Percentiles rank a stretch among this genome's conserved stretches.
These are phyloP conservation scores for Diloba caeruleocephala DNA, from an alignment of 2,888 invertebrate species.

Conservation along the genomic window DNA sequence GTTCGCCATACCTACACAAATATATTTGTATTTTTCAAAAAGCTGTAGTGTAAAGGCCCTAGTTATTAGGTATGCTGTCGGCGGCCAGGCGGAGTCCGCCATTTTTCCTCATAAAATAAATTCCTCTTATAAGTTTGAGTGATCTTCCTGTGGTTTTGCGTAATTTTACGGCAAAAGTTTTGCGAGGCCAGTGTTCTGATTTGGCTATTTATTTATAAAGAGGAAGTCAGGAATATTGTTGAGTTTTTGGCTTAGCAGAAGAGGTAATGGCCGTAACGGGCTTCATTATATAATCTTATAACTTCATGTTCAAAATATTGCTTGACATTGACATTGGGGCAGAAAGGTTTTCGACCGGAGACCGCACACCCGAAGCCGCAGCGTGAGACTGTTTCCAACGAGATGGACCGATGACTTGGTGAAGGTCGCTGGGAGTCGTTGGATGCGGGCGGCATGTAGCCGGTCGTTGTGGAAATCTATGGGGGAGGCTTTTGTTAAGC, in stretches of 20 bases:
- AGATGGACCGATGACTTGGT: too few relatives aligned
- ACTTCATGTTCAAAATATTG: too few relatives aligned
- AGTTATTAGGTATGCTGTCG: conserved; percentile 68
- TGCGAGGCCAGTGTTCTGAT: conserved; percentile 61
- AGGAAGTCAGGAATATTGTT: background rate
- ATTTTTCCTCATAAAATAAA: conserved; percentile 86
- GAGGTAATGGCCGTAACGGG: background rate
- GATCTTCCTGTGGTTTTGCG: conserved; percentile 82
- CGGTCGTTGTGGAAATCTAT: too few relatives aligned
- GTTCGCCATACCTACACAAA: conserved; percentile 26
- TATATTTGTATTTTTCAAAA: conserved; percentile 47
- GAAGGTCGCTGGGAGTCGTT: too few relatives aligned
- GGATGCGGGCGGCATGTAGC: too few relatives aligned
- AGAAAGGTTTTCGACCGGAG: too few relatives aligned
- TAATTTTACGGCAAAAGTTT: conserved; percentile 84
- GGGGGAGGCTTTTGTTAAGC: too few relatives aligned
- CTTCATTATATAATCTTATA: too few relatives aligned
- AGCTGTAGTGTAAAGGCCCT: conserved; percentile 37
- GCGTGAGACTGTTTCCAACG: too few relatives aligned
- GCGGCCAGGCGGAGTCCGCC: conserved; percentile 56
- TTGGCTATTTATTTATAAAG: conserved; percentile 50
- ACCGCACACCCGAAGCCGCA: too few relatives aligned
- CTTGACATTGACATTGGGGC: too few relatives aligned
- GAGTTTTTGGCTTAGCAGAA: background rate
- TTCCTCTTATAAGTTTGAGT: conserved; percentile 80